Evolutionary conservation across 2,888 invertebrate genomes (phyloP), one percentile per base, ranked within the genome.

Genomic region (Polymixis flavicincta): DNA sequence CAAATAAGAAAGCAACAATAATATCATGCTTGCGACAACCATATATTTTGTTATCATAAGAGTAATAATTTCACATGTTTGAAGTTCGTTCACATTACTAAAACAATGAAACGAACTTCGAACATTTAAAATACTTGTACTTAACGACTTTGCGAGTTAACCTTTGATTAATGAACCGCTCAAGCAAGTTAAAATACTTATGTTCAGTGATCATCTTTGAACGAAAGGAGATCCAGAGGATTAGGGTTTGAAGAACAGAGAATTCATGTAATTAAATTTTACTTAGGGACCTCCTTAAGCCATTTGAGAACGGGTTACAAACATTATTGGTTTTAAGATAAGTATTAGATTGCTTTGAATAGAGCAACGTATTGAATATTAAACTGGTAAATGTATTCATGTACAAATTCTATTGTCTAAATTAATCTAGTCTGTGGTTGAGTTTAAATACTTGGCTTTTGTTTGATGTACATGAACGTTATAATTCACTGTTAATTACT

Each of bases 121-220:
- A 11, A 45, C 13, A 45, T 74, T 70, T 59, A 74, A n/a, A 75
- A 82, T 82, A 76, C 42, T 74, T 75, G 50, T 50, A n/a, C 9
- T 17, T 60, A 66, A 60, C n/a, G 48, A 28, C 48, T 70, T 75
- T 54, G 13, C 25, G 59, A 78, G 61, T 72, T 72, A 28, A 59
- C 54, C 71, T 86, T 86, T 85, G 80, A 86, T 85, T 66, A 80
- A 73, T 76, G 65, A 80, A 73, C 48, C 75, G 71, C 57, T 71
- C 52, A 71, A 72, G 64, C 59, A 74, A 70, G 79, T 74, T 74
- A 59, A 71, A 84, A 68, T 74, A 64, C 50, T 70, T 73, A 59
- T 37, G 59, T 79, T 72, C 50, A 75, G 45, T 71, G 60, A 78
- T 76, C 11, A 48, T 57, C 60, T 71, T 78, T 73, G 52, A 70